Evolutionary conservation across 2,888 invertebrate species (phyloP), one percentile per base, ranked within the genome.

Genomic region (Oxyscelio sp.): DNA sequence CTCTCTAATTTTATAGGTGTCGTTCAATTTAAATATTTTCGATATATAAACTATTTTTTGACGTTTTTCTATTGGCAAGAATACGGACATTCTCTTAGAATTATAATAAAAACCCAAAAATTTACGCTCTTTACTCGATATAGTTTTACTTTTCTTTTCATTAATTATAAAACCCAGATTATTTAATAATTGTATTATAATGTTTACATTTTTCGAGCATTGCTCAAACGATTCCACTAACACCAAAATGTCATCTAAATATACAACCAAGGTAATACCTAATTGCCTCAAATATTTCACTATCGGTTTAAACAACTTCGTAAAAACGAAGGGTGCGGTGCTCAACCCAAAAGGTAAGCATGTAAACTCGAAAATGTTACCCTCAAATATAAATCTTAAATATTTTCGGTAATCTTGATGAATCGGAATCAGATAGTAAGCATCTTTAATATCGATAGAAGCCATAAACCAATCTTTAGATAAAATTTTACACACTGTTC

Each of bases 381-480:
- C 22, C 11, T 40, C 21, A 22, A 61, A 61, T 38, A 40, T n/a
- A 17, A 61, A 61, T 38, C 59, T 40, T 17, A 40, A 21, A 40
- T 21, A 61, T 40, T 61, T 61, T 6, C 22, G 13, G 17, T 61
- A n/a, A n/a, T 61, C 43, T 11, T 40, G 22, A 22, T 40, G 21
- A 11, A 61, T n/a, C 1, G 59, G 24, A 13, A 61, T 38, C 22
- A 40, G 43, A 13, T 61, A 61, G 13, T 68, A 68, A 31, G 77
- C 77, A 17, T 68, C 68, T 43, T 68, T 78, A 19, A 78, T 48
- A 27, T 78, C 77, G 13, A 85, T 13, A 6, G 58, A 78, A 19
- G 78, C 63, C 80, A 83, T 83, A 45, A 63, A 84, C 22, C 56
- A 79, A 48, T 68, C 22, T 27, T 59, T 31, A 13, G 17, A 58